A percentile compares a stretch with the other conserved stretches of the same genome.
Evolutionary conservation across 2,113 vertebrate species (phyloP).

Genomic region (Falcunculus frontatus): DNA sequence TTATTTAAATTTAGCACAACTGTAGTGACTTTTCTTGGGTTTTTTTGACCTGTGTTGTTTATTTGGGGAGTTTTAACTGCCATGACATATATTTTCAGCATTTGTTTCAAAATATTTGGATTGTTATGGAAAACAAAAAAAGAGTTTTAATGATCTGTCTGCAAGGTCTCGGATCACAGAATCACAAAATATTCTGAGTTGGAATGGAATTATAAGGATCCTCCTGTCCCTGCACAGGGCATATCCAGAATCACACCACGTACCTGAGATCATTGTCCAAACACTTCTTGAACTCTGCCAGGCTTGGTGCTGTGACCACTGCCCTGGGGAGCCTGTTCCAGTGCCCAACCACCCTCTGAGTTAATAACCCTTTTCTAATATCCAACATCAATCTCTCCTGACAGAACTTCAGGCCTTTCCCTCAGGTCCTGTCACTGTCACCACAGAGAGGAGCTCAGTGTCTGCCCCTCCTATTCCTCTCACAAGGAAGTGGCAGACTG

Average conservation of each 20-base stretch:
- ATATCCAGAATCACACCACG: background rate
- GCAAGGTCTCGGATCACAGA: background rate
- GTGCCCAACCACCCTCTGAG: background rate
- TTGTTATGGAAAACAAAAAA: background rate
- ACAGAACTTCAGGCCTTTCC: background rate
- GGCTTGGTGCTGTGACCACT: background rate
- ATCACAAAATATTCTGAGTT: background rate
- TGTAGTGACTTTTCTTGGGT: background rate
- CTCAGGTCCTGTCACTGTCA: background rate
- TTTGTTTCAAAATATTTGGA: background rate
- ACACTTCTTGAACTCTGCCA: too few species aligned
- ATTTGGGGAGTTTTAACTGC: background rate
- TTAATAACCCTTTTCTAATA: background rate
- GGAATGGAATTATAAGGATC: background rate
- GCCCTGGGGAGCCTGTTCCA: background rate
- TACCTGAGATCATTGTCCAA: background rate
- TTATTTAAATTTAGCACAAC: background rate
- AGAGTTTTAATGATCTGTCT: background rate
- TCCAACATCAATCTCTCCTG: background rate
- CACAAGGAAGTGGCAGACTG: rapidly evolving
- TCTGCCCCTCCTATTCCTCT: background rate
- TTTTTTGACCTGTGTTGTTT: background rate
- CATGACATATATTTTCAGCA: background rate
- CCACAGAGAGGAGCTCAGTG: background rate
- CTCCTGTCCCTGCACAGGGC: background rate